phyloP scores from a whole-genome alignment of 2,888 invertebrate species.

The Melieria crassipennis region DNA sequence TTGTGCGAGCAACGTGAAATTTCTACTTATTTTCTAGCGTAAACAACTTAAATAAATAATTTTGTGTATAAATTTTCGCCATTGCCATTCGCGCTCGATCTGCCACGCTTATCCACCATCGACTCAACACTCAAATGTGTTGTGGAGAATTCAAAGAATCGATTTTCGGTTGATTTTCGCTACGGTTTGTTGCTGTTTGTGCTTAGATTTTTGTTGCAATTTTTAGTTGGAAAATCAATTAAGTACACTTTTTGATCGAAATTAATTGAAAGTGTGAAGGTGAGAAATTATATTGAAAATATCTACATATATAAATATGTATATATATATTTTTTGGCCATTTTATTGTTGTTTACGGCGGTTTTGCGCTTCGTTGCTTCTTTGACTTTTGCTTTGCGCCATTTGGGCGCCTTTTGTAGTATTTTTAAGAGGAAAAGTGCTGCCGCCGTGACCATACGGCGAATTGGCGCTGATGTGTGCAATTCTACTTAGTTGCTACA shows the following conservation, averaged over 20 bases:
- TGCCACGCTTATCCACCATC: too few species aligned
- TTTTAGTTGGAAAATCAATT: slow-evolving; percentile 13
- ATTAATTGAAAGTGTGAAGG: not conserved
- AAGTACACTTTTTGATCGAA: slow-evolving; percentile 12
- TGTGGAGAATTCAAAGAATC: not conserved
- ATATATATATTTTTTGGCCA: too few species aligned
- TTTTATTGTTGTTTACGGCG: not conserved
- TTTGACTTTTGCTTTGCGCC: slow-evolving; percentile 6
- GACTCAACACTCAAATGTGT: not conserved
- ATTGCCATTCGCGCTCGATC: too few species aligned
- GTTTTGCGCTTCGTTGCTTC: not conserved
- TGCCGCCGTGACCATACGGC: too few species aligned
- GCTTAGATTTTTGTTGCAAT: slow-evolving; percentile 7
- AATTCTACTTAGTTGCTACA: slow-evolving; percentile 16
- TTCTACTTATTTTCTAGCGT: slow-evolving; percentile 19
- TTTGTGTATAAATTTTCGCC: not conserved
- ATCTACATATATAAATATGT: too few species aligned
- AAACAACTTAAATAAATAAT: slow-evolving; percentile 25
- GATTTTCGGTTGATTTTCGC: not conserved
- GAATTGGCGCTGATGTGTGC: too few species aligned
- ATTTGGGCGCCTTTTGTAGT: too few species aligned
- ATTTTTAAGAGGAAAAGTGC: too few species aligned
- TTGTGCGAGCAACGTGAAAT: slow-evolving; percentile 17
- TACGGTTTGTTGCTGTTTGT: not conserved
- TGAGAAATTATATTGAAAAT: not conserved